Evolutionary conservation across 2,113 vertebrate species (phyloP).

Genomic region (Aramus guarauna): DNA sequence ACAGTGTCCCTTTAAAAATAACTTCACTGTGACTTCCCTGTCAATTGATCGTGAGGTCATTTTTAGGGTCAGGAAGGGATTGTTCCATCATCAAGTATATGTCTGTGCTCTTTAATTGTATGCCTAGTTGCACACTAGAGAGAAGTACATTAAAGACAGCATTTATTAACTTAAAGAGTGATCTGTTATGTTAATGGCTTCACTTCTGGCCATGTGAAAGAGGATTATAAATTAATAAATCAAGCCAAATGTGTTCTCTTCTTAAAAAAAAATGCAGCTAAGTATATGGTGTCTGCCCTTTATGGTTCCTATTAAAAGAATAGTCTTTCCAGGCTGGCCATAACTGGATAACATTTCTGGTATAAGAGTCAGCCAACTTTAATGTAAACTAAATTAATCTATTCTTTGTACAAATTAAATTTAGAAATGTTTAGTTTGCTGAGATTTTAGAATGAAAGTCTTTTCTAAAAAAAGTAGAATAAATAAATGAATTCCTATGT

Average conservation of each 20-base stretch:
- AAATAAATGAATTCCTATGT: slow-evolving; percentile 29
- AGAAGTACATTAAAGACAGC: background rate
- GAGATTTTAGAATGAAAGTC: slow-evolving; percentile 26
- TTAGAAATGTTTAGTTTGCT: background rate
- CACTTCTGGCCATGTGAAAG: background rate
- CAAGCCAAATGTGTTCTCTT: background rate
- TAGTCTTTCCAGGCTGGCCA: background rate
- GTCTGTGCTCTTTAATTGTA: background rate
- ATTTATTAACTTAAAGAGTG: slow-evolving; percentile 16
- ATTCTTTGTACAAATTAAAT: background rate
- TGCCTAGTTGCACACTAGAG: background rate
- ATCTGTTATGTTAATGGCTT: slow-evolving; percentile 2
- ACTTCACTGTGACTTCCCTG: background rate
- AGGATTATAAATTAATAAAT: slow-evolving; percentile 32
- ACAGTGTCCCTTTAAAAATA: background rate
- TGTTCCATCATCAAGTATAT: background rate
- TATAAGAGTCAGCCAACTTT: background rate
- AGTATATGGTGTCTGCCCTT: background rate
- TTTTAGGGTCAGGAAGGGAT: background rate
- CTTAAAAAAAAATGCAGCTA: background rate
- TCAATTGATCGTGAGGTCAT: background rate
- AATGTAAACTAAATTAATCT: background rate
- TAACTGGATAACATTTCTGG: background rate
- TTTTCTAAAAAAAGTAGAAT: slow-evolving; percentile 1
- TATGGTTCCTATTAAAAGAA: background rate